Conservation (phyloP, 2,797 vertebrate genomes). For the Leuciscus waleckii region DNA sequence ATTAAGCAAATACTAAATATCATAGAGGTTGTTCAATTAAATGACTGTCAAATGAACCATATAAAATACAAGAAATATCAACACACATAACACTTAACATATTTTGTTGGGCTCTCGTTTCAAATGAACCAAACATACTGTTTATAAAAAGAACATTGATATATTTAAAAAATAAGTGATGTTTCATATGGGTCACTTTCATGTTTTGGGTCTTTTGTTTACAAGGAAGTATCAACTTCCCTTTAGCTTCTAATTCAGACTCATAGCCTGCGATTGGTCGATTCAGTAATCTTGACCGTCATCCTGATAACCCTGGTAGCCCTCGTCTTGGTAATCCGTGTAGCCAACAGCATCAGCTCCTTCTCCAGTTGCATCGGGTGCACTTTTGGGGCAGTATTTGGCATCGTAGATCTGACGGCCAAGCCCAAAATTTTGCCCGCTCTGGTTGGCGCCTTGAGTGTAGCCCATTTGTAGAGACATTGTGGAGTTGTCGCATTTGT, state of each 20-base stretch:
- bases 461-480: slow-evolving; percentile 97
- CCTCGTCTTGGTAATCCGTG: slow-evolving; percentile 78
- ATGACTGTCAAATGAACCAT: slow-evolving; percentile 59
- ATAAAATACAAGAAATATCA: slow-evolving; percentile 28
- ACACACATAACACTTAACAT: slow-evolving; percentile 16
- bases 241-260: slow-evolving; percentile 17
- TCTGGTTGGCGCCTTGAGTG: slow-evolving; percentile 90
- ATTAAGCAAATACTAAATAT: slow-evolving; percentile 23
- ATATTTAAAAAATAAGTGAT: slow-evolving; percentile 2
- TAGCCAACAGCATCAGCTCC: slow-evolving; percentile 62
- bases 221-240: slow-evolving; percentile 26
- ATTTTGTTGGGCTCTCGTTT: neutral
- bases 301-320: slow-evolving; percentile 79
- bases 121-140: neutral
- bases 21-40: slow-evolving; percentile 41
- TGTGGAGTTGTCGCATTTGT: slow-evolving; percentile 94
- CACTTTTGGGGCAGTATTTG: slow-evolving; percentile 89
- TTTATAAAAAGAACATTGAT: slow-evolving; percentile 9
- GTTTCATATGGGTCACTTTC: slow-evolving; percentile 8
- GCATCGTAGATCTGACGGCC: slow-evolving; percentile 92
- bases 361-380: slow-evolving; percentile 44
- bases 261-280: slow-evolving; percentile 44
- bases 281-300: slow-evolving; percentile 77
- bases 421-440: slow-evolving; percentile 90
- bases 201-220: slow-evolving; percentile 21